These are phyloP conservation scores for Channa striata DNA, from an alignment of 2,797 vertebrate species.

Conservation along the genomic window DNA sequence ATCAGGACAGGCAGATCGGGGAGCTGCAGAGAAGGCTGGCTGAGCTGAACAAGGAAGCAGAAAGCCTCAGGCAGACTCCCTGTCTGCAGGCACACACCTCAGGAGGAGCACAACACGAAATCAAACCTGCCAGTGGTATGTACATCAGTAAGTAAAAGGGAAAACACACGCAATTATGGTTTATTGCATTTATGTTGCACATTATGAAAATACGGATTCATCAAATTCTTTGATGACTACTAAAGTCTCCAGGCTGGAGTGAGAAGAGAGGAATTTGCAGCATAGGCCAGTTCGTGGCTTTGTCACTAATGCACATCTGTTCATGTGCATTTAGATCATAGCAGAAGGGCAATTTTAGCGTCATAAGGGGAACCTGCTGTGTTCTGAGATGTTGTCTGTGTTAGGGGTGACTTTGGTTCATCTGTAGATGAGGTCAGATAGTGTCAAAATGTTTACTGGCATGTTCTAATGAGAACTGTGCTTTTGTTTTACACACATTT, in stretches of 20 bases:
- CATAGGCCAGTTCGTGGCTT: slow-evolving; percentile 39
- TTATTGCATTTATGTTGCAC: too few relatives aligned
- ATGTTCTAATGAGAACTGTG: background rate
- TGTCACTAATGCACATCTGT: slow-evolving; percentile 32
- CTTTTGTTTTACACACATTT: background rate
- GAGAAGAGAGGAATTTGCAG: slow-evolving; percentile 66
- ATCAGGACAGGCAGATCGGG: slow-evolving; percentile 74
- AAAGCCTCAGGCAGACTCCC: slow-evolving; percentile 75
- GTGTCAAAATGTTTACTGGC: background rate
- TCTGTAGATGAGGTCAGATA: background rate
- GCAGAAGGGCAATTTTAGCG: slow-evolving; percentile 34
- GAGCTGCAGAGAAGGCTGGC: slow-evolving; percentile 77
- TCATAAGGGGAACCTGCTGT: slow-evolving; percentile 17
- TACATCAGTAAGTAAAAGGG: slow-evolving; percentile 15
- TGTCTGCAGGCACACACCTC: slow-evolving; percentile 63
- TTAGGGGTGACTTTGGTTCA: background rate
- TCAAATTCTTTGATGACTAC: background rate
- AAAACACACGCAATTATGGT: background rate
- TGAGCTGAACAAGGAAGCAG: slow-evolving; percentile 76
- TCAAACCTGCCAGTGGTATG: slow-evolving; percentile 73
- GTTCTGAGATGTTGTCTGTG: slow-evolving; percentile 12
- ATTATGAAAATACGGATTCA: background rate
- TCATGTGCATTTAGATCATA: slow-evolving; percentile 17
- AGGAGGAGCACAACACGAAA: slow-evolving; percentile 49
- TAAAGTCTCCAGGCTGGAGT: slow-evolving; percentile 21